Percentiles rank a stretch among this genome's conserved stretches.
Conservation (phyloP, 2,113 vertebrate genomes). For the Etheostoma spectabile region DNA sequence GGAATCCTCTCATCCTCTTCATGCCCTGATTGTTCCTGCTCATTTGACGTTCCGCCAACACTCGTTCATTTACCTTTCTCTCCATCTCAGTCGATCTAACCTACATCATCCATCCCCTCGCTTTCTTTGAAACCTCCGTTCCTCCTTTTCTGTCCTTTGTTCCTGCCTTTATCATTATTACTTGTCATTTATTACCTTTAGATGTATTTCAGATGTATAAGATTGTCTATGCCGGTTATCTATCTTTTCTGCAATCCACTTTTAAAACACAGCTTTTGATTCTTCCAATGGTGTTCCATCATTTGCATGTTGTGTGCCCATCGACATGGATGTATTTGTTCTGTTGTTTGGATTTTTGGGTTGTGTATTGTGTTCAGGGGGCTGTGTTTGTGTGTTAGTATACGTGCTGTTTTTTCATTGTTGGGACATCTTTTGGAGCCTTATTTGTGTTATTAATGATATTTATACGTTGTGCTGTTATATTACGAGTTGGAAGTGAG, state of each 20-base stretch:
- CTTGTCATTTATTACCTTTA: neutral
- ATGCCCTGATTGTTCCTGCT: conserved; percentile 7
- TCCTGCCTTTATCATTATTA: neutral
- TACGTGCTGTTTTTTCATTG: no score
- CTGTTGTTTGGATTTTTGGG: no score
- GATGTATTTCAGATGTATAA: neutral
- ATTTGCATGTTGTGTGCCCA: no score
- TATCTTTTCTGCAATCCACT: neutral
- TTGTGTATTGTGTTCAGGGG: no score
- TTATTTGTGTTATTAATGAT: no score
- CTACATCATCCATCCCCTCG: neutral
- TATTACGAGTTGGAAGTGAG: no score
- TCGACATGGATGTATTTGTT: no score
- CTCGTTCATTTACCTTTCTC: neutral
- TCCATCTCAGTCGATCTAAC: neutral
- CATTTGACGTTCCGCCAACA: conserved; percentile 15
- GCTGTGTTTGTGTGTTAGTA: no score
- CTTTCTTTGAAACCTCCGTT: neutral
- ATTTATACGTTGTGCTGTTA: no score
- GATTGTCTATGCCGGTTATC: neutral
- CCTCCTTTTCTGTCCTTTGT: neutral
- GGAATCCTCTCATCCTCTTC: neutral
- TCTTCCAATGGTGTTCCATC: no score
- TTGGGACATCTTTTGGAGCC: no score
- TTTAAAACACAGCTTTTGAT: no score